These are phyloP conservation scores for Gandaritis pyraliata DNA, from an alignment of 2,888 invertebrate genomes.

Conservation along the genomic window DNA sequence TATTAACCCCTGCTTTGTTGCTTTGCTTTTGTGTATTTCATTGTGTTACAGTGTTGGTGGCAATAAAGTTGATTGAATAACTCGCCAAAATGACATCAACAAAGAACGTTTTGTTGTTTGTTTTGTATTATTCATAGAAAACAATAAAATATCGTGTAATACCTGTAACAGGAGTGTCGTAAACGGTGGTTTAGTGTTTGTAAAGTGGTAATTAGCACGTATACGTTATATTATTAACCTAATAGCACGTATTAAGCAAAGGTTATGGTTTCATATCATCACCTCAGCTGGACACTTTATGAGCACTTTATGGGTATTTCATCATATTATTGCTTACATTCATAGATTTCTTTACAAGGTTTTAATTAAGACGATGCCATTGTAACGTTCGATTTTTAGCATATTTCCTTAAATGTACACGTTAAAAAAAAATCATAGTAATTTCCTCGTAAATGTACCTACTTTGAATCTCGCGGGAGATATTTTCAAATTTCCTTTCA, in stretches of 20 bases:
- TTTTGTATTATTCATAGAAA: slow-evolving; percentile 14
- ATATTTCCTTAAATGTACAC: too few species aligned
- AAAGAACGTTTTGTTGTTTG: neutral
- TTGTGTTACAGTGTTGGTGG: neutral
- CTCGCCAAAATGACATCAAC: too few species aligned
- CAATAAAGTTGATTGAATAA: neutral
- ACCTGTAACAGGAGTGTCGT: slow-evolving; percentile 32
- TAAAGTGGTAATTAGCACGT: slow-evolving; percentile 50
- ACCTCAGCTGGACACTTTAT: slow-evolving; percentile 31
- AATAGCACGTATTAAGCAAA: slow-evolving; percentile 47
- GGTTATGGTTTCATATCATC: slow-evolving; percentile 44
- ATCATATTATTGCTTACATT: slow-evolving; percentile 5
- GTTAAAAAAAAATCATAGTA: too few species aligned
- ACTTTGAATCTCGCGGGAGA: too few species aligned
- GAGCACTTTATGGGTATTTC: slow-evolving; percentile 27
- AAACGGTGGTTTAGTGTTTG: slow-evolving; percentile 39
- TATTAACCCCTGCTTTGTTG: too few species aligned
- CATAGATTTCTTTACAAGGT: neutral
- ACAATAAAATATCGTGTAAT: slow-evolving; percentile 37
- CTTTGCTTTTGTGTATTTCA: neutral
- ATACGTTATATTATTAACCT: slow-evolving; percentile 53
- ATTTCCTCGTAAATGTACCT: too few species aligned
- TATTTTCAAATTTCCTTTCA: too few species aligned
- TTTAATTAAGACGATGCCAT: neutral
- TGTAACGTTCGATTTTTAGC: too few species aligned